phyloP scores from a whole-genome alignment of 2,797 vertebrate genomes.

The Pagetopsis macropterus region DNA sequence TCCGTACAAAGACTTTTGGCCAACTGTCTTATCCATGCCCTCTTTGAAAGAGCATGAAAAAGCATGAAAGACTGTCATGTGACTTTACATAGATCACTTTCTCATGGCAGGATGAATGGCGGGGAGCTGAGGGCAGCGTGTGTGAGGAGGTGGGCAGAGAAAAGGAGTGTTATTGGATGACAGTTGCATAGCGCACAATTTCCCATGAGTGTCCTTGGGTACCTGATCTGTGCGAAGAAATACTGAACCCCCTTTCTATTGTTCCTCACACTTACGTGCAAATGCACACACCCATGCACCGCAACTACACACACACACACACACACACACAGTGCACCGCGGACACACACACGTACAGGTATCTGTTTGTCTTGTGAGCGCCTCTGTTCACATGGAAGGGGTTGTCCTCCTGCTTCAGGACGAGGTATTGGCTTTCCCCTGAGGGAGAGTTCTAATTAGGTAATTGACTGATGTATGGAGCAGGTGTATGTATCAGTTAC shows the following conservation, averaged over 20 bases:
- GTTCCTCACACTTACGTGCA: slow-evolving; percentile 55
- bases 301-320: slow-evolving; percentile 7
- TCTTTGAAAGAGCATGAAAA: slow-evolving; percentile 44
- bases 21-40: slow-evolving; percentile 43
- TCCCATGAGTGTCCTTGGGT: slow-evolving; percentile 79
- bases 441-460: slow-evolving; percentile 87
- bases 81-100: slow-evolving; percentile 59
- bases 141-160: slow-evolving; percentile 57
- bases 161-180: slow-evolving; percentile 60
- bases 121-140: slow-evolving; percentile 52
- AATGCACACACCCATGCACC: slow-evolving; percentile 37
- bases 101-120: slow-evolving; percentile 60
- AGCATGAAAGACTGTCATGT: slow-evolving; percentile 18
- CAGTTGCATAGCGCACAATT: slow-evolving; percentile 67
- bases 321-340: slow-evolving; percentile 51
- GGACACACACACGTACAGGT: slow-evolving; percentile 69
- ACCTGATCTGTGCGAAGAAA: slow-evolving; percentile 76
- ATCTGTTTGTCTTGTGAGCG: slow-evolving; percentile 72
- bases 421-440: slow-evolving; percentile 83
- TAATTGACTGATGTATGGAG: slow-evolving; percentile 88
- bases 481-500: slow-evolving; percentile 88
- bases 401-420: slow-evolving; percentile 72
- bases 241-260: slow-evolving; percentile 64
- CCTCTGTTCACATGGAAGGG: slow-evolving; percentile 81
- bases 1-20: slow-evolving; percentile 17